Evolutionary conservation across 2,797 vertebrate species (phyloP).

Genomic region (Anguilla obscura): DNA sequence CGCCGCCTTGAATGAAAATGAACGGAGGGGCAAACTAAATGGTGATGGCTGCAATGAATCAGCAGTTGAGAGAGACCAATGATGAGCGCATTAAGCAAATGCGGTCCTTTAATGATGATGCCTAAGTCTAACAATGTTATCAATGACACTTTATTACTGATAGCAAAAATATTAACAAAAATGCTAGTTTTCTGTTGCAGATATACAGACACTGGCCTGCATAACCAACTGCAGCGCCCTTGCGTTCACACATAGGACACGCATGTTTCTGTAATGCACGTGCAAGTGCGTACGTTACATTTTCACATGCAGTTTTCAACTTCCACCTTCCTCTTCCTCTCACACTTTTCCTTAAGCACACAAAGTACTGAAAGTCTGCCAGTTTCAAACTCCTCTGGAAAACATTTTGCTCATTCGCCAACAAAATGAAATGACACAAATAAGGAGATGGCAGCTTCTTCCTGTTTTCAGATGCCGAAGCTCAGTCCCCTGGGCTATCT

Average conservation of each 20-base stretch:
- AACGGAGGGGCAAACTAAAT: conserved; percentile 44
- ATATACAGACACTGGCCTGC: background rate
- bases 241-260: background rate
- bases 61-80: conserved; percentile 38
- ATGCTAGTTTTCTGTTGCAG: background rate
- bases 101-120: background rate
- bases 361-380: background rate
- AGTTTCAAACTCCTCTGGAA: background rate
- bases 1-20: conserved; percentile 51
- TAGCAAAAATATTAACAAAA: too few species aligned
- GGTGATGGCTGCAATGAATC: conserved; percentile 47
- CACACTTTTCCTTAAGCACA: background rate
- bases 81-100: background rate
- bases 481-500: background rate
- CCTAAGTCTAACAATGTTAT: background rate
- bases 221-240: background rate
- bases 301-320: background rate
- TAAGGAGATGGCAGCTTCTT: background rate
- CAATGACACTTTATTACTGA: too few species aligned
- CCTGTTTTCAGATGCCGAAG: background rate
- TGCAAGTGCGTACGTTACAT: background rate
- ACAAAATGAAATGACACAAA: background rate
- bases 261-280: background rate
- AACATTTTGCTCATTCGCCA: background rate
- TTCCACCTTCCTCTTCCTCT: background rate